Evolutionary conservation across 2,888 invertebrate species (phyloP).

Genomic region (Dicyrtomina minuta): DNA sequence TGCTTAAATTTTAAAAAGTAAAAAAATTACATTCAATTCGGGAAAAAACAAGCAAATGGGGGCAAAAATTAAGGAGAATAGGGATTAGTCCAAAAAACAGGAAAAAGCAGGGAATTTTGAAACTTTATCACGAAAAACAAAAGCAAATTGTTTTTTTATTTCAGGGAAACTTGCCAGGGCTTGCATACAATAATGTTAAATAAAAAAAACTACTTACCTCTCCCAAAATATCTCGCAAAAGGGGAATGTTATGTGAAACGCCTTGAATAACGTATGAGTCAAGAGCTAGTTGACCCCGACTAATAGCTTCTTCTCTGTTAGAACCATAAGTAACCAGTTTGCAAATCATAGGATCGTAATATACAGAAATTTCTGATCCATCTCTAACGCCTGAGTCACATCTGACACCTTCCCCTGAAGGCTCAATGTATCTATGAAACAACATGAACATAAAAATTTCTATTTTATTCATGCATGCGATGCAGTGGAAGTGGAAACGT

Average conservation of each 20-base stretch:
- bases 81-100: too few species aligned
- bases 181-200: too few species aligned
- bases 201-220: slow-evolving; percentile 59
- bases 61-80: too few species aligned
- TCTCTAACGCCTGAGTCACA: slow-evolving; percentile 69
- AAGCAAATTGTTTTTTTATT: too few species aligned
- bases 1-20: too few species aligned
- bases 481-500: not conserved
- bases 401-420: slow-evolving; percentile 58
- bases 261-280: slow-evolving; percentile 62
- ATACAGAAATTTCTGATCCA: slow-evolving; percentile 68
- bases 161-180: too few species aligned
- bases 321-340: slow-evolving; percentile 67
- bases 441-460: too few species aligned
- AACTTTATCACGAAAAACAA: too few species aligned
- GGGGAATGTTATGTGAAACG: slow-evolving; percentile 67
- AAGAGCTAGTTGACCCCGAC: slow-evolving; percentile 62
- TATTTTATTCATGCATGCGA: too few species aligned
- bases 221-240: slow-evolving; percentile 65
- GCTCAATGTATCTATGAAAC: slow-evolving; percentile 47
- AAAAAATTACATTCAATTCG: too few species aligned
- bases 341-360: slow-evolving; percentile 71
- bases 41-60: too few species aligned
- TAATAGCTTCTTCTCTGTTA: slow-evolving; percentile 62
- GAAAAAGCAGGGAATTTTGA: too few species aligned